Conservation (phyloP, 2,888 invertebrate genomes). For the Quadroppia sp. region DNA sequence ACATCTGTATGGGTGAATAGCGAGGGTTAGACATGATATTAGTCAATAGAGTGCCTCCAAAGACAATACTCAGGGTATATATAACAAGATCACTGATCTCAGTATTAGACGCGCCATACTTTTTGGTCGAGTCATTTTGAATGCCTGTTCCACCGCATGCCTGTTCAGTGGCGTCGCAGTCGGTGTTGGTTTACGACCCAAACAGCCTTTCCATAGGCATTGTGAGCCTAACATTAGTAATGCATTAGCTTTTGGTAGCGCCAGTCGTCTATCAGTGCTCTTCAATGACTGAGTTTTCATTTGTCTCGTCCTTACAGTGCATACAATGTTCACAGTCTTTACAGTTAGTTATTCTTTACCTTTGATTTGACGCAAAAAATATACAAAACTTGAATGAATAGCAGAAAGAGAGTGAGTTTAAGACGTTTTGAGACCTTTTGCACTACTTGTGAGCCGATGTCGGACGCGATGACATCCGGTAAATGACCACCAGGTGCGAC, state of each 20-base stretch:
- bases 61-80: neutral
- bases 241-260: neutral
- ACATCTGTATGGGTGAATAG: no score
- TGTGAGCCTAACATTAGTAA: neutral
- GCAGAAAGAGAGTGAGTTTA: neutral
- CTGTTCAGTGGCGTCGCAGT: constrained; percentile 21
- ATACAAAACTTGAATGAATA: neutral
- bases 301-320: neutral
- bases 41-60: no score
- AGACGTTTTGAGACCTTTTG: neutral
- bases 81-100: neutral
- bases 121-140: neutral
- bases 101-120: neutral
- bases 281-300: neutral
- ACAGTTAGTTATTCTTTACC: constrained; percentile 17
- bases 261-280: neutral
- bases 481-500: constrained; percentile 27
- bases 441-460: constrained; percentile 3
- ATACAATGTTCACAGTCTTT: neutral
- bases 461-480: constrained; percentile 25
- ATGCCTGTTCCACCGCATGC: constrained; percentile 13
- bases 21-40: no score
- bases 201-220: constrained; percentile 1
- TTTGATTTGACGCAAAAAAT: neutral
- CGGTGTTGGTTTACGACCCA: neutral